Conservation (phyloP, 2,888 invertebrate genomes). For the Sminthurides aquaticus region DNA sequence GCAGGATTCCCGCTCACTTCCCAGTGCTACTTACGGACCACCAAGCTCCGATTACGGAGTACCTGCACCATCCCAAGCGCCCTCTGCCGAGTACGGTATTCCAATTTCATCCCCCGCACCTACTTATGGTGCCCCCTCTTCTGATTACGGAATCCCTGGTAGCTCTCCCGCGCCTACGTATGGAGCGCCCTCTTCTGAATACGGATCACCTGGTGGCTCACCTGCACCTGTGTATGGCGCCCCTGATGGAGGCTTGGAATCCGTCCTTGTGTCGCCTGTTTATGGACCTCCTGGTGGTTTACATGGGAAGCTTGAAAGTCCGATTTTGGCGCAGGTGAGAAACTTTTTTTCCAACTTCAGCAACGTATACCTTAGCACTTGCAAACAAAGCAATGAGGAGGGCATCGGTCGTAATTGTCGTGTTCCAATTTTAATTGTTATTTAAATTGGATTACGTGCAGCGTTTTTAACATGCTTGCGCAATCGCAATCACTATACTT, state of each 20-base stretch:
- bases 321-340: not conserved
- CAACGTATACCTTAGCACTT: not conserved
- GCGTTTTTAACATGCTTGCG: no score
- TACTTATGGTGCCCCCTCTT: not conserved
- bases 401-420: no score
- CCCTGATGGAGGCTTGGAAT: no score
- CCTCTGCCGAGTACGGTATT: not conserved
- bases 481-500: no score
- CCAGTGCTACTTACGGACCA: not conserved
- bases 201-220: not conserved
- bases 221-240: not conserved
- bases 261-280: no score
- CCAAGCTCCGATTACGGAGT: not conserved
- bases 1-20: no score
- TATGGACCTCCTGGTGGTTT: not conserved
- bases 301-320: not conserved
- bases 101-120: not conserved
- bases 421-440: no score
- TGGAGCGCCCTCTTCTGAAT: not conserved
- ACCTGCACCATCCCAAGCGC: not conserved
- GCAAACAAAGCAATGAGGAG: no score
- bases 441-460: no score
- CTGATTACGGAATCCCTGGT: not conserved
- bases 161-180: not conserved
- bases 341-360: not conserved